Evolutionary conservation across 2,797 vertebrate species (phyloP).

Genomic region (Sitta carolinensis): DNA sequence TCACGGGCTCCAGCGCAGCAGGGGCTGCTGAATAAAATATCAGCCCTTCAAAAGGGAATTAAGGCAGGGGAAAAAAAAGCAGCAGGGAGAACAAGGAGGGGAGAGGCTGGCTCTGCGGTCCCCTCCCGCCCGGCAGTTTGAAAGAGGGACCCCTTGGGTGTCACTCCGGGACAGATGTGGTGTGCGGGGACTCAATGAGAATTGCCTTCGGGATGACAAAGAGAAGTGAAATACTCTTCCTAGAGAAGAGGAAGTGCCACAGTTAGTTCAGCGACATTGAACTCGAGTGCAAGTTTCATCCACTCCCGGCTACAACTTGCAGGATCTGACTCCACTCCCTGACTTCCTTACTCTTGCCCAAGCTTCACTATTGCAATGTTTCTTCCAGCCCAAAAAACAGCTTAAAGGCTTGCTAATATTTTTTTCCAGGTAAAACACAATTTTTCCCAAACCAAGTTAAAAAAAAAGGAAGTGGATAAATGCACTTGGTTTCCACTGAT

Average conservation of each 20-base stretch:
- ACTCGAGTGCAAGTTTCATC: not conserved
- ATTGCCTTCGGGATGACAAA: not conserved
- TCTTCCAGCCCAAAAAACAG: not conserved
- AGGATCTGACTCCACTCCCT: not conserved
- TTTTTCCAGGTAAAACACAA: not conserved
- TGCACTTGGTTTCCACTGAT: not conserved
- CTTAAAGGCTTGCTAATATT: not conserved
- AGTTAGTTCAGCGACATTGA: not conserved
- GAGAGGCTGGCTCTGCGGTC: not conserved
- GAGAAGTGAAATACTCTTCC: not conserved
- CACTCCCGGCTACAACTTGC: not conserved
- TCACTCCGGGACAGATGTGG: not conserved
- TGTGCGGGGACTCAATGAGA: not conserved
- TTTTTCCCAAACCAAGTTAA: not conserved
- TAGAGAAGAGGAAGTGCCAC: not conserved
- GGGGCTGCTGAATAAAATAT: constrained; percentile 81
- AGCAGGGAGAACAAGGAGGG: constrained; percentile 45
- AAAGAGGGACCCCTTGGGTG: not conserved
- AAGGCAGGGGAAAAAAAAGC: constrained; percentile 70
- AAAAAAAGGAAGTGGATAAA: not conserved
- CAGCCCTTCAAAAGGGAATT: constrained; percentile 77
- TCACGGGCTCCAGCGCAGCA: constrained; percentile 67
- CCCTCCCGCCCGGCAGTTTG: not conserved
- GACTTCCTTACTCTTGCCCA: not conserved
- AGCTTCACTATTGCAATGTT: not conserved